Evolutionary conservation across 2,888 invertebrate genomes (phyloP).

Genomic region (Strigamia maritima): DNA sequence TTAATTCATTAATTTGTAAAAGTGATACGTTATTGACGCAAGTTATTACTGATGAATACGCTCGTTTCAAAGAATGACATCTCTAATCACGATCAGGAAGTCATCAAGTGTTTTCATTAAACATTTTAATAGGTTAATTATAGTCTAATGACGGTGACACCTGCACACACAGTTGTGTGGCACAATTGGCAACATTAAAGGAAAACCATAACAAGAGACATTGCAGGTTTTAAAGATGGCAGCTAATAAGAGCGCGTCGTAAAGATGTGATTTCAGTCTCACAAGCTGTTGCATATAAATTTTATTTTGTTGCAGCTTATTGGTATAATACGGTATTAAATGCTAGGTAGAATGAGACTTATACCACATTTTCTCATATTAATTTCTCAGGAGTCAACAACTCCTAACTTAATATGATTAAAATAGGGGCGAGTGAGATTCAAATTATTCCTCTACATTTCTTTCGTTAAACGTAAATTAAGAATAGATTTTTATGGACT

Average conservation of each 20-base stretch:
- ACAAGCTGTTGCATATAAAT: constrained; percentile 1
- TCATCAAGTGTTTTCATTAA: constrained; percentile 34
- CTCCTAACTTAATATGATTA: background rate
- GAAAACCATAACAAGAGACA: constrained; percentile 31
- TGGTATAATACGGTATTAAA: constrained; percentile 9
- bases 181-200: constrained; percentile 32
- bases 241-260: constrained; percentile 14
- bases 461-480: background rate
- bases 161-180: constrained; percentile 28
- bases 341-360: background rate
- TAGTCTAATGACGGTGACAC: constrained; percentile 34
- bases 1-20: background rate
- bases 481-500: background rate
- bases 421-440: background rate
- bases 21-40: background rate
- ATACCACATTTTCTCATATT: background rate
- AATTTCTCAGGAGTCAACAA: background rate
- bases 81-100: constrained; percentile 32
- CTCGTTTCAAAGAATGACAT: constrained; percentile 12
- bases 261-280: constrained; percentile 8
- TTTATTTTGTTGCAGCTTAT: background rate
- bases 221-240: constrained; percentile 28
- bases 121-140: constrained; percentile 34
- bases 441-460: background rate
- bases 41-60: background rate